phyloP scores from a whole-genome alignment of 2,797 vertebrate genomes.

The Carduelis carduelis region DNA sequence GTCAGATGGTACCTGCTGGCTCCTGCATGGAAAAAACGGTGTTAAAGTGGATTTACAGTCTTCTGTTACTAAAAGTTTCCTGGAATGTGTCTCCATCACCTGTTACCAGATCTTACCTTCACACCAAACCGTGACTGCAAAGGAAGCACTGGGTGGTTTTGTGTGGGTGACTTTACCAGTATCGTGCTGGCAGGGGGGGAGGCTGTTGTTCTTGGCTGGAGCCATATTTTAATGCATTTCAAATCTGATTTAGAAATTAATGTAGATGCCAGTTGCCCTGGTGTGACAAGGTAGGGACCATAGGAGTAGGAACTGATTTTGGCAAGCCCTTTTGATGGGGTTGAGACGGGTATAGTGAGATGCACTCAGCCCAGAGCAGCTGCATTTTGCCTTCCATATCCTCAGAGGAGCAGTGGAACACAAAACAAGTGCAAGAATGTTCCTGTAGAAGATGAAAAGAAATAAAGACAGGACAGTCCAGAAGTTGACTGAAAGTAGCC shows the following conservation, averaged over 20 bases:
- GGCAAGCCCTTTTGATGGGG: not conserved
- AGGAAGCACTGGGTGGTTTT: not conserved
- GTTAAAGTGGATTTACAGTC: not conserved
- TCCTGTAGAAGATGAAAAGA: not conserved
- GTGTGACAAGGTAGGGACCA: not conserved
- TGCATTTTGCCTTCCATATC: not conserved
- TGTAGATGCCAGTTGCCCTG: not conserved
- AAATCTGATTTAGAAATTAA: not conserved
- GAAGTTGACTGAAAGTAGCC: not conserved
- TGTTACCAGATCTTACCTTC: not conserved
- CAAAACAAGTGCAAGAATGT: not conserved
- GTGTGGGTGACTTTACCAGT: not conserved
- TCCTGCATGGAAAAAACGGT: not conserved
- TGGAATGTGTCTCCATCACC: not conserved
- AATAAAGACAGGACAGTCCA: not conserved
- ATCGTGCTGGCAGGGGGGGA: not conserved
- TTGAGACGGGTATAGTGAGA: not conserved
- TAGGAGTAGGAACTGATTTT: not conserved
- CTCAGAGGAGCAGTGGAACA: not conserved
- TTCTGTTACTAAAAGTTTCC: not conserved
- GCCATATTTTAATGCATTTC: not conserved
- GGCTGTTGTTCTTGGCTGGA: not conserved
- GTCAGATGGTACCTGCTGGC: not conserved
- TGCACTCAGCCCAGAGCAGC: not conserved
- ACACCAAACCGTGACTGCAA: not conserved